Evolutionary conservation across 2,888 invertebrate species (phyloP).

Genomic region (Erpobdella octoculata): DNA sequence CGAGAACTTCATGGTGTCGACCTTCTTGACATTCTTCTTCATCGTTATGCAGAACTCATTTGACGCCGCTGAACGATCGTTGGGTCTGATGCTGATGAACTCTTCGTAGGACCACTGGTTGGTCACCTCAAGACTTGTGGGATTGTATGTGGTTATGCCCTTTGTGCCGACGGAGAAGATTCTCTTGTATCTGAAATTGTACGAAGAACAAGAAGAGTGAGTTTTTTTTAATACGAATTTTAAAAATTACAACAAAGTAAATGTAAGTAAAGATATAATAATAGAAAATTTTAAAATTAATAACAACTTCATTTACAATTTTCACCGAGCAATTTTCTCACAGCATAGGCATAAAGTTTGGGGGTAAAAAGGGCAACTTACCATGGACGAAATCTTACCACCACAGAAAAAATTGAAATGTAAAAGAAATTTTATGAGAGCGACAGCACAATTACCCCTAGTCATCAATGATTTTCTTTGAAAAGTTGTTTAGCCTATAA

Average conservation of each 20-base stretch:
- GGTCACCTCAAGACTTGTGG: conserved; percentile 76
- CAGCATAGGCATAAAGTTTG: no score
- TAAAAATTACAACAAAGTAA: neutral
- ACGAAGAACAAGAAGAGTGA: conserved; percentile 12
- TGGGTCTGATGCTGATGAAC: conserved; percentile 53
- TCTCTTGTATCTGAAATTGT: conserved; percentile 87
- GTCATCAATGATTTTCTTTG: no score
- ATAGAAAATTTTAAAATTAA: no score
- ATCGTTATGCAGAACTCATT: conserved; percentile 63
- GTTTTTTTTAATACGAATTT: neutral
- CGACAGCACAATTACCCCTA: no score
- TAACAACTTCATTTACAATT: no score
- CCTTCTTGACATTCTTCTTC: conserved; percentile 72
- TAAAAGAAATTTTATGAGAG: no score
- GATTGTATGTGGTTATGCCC: conserved; percentile 95
- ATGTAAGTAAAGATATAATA: no score
- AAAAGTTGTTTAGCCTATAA: no score
- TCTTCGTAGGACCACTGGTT: conserved; percentile 66
- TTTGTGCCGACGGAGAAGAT: conserved; percentile 90
- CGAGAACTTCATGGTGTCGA: conserved; percentile 89
- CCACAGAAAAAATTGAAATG: no score
- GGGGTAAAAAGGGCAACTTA: no score
- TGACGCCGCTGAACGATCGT: conserved; percentile 48
- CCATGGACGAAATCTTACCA: no score
- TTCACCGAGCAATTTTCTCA: no score